Evolutionary conservation across 2,888 invertebrate species (phyloP).

Genomic region (Drosophila mimetica): DNA sequence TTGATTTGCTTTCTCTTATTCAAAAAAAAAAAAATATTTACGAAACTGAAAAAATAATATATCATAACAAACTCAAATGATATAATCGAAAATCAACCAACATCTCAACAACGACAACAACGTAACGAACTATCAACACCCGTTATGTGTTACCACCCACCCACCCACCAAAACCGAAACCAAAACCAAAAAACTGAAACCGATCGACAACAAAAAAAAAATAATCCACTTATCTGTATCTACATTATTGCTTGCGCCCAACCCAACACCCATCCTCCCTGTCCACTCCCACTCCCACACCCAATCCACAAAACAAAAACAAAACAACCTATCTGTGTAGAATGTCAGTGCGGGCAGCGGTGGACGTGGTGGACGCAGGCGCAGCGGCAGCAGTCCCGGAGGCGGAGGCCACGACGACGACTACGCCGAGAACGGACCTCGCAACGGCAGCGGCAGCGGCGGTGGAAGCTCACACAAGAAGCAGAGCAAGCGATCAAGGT

Average conservation of each 20-base stretch:
- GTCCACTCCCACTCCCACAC: conserved; percentile 43
- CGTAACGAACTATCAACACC: conserved; percentile 50
- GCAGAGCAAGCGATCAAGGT: conserved; percentile 67
- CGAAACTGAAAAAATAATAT: conserved; percentile 43
- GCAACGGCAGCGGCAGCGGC: conserved; percentile 57
- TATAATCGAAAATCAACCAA: conserved; percentile 49
- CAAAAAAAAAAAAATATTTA: conserved; percentile 63
- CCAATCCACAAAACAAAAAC: conserved; percentile 44
- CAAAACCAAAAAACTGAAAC: conserved; percentile 17
- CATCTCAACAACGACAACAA: conserved; percentile 49
- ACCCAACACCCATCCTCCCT: conserved; percentile 47
- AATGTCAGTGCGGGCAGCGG: conserved; percentile 65
- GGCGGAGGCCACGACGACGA: conserved; percentile 63
- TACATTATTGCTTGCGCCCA: conserved; percentile 75
- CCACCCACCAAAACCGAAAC: conserved; percentile 15
- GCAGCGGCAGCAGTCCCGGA: conserved; percentile 56
- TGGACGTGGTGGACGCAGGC: conserved; percentile 61
- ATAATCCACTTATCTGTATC: conserved; percentile 73
- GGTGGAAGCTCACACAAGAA: conserved; percentile 53
- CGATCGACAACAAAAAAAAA: conserved; percentile 40
- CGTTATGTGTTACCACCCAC: conserved; percentile 61
- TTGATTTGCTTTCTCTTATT: conserved; percentile 84
- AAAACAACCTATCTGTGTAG: conserved; percentile 65
- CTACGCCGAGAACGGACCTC: conserved; percentile 54
- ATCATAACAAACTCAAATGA: conserved; percentile 51